These are phyloP conservation scores for Lateolabrax maculatus DNA, from an alignment of 2,797 vertebrate genomes.

Conservation along the genomic window DNA sequence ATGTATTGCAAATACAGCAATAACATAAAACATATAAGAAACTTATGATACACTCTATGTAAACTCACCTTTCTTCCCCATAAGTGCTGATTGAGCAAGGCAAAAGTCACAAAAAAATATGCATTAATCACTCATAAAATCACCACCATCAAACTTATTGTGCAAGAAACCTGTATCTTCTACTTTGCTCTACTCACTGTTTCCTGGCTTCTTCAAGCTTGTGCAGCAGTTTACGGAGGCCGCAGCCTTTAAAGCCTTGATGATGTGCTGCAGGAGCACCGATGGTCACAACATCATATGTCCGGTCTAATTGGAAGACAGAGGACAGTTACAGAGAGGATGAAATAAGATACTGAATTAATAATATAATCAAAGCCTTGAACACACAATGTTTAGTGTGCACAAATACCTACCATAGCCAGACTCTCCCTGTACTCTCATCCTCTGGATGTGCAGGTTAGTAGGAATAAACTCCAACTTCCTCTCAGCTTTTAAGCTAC, in stretches of 20 bases:
- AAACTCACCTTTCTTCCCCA: constrained; percentile 97
- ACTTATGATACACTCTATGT: neutral
- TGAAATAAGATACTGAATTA: neutral
- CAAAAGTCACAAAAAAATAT: constrained; percentile 20
- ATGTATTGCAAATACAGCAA: neutral
- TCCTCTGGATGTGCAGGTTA: constrained; percentile 97
- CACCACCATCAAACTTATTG: neutral
- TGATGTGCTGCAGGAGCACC: constrained; percentile 98
- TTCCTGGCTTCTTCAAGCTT: constrained; percentile 98
- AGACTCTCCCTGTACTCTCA: constrained; percentile 96
- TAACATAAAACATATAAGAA: neutral
- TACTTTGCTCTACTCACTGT: constrained; percentile 88
- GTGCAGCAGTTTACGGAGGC: constrained; percentile 93
- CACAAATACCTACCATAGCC: constrained; percentile 88
- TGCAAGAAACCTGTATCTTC: too few species aligned
- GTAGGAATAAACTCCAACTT: constrained; percentile 98
- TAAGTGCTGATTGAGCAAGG: constrained; percentile 85
- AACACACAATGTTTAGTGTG: neutral
- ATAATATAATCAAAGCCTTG: neutral
- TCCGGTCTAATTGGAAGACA: constrained; percentile 87
- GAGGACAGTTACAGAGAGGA: neutral
- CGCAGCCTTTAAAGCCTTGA: constrained; percentile 97
- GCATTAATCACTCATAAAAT: constrained; percentile 5
- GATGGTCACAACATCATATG: constrained; percentile 97
- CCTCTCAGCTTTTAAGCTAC: constrained; percentile 96